Base-by-base conservation (phyloP, 2,113 vertebrate genomes). In the Lepisosteus osseus region DNA sequence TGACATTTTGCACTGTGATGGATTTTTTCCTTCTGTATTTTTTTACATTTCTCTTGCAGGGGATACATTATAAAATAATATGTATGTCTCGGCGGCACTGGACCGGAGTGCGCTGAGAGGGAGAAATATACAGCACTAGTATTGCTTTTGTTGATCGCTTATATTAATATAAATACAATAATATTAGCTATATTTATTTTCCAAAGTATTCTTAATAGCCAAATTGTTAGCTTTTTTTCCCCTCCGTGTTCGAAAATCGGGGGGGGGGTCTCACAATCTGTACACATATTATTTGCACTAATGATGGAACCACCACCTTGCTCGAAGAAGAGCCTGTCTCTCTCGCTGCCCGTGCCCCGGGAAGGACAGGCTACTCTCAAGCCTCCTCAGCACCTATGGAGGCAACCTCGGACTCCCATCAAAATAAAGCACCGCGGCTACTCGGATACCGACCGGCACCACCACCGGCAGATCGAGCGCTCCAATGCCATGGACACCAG, bases 401-500 rank as follows among this genome's bases (percentile, higher is more conserved):
- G 97, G 85, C 88, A 97, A 88, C 93, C 96, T 83, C 93, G 77
- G 86, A 98, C 93, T 82, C 96, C 83, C 82, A 96, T 89, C 88
- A 93, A 89, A 70, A 94, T 85, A 86, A 94, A 92, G 81, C 93
- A 85, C 81, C 90, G 93, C 67, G 93, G 92, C 0, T 93, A 93
- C 80, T 94, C 93, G 68, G 93, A 94, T 85, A 93, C 92, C 3
- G 94, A 95, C 84, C 91, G 94, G 75, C 89, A 88, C 62, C 85
- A 91, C 76, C 83, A 92, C 83, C 94, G 94, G 82, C 94, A 92
- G 83, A 98, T 98, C 72, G 96, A 97, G 81, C 93, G 97, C 73
- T 94, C 96, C 0, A 93, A 98, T 80, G 96, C 96, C 80, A 88
- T 98, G 90, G 96, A 98, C 83, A 94, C 94, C 65, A 90, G 94